These are phyloP conservation scores for Gnathonemus echidnorhynchus DNA, from an alignment of 2,113 vertebrate species.

Conservation along the genomic window DNA sequence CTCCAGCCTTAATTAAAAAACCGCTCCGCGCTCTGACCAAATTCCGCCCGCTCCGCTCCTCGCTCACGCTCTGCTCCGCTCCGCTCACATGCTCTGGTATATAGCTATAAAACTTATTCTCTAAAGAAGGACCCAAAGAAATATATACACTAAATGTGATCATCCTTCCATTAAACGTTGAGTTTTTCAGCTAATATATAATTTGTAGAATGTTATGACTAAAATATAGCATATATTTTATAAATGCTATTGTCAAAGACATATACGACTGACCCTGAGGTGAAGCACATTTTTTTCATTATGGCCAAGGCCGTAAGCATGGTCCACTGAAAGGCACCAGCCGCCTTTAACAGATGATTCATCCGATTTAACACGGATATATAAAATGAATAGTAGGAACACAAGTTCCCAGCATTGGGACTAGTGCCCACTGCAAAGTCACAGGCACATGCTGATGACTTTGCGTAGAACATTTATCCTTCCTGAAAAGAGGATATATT, in stretches of 20 bases:
- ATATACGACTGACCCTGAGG: not conserved
- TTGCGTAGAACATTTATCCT: not conserved
- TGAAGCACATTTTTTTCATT: not conserved
- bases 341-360: not conserved
- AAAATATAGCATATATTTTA: not conserved
- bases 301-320: not conserved
- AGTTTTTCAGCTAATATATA: not conserved
- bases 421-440: not conserved
- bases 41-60: no score
- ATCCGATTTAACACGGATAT: not conserved
- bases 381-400: not conserved
- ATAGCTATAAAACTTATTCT: not conserved
- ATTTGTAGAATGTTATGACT: not conserved
- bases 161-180: slow-evolving; percentile 3
- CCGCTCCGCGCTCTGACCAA: no score
- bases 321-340: not conserved
- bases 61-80: no score
- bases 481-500: not conserved
- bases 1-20: no score
- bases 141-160: not conserved
- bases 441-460: not conserved
- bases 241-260: not conserved
- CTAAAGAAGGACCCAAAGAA: not conserved
- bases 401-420: not conserved
- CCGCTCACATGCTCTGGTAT: no score